These are phyloP conservation scores for Prionace glauca DNA, from an alignment of 2,797 vertebrate species.

Conservation along the genomic window DNA sequence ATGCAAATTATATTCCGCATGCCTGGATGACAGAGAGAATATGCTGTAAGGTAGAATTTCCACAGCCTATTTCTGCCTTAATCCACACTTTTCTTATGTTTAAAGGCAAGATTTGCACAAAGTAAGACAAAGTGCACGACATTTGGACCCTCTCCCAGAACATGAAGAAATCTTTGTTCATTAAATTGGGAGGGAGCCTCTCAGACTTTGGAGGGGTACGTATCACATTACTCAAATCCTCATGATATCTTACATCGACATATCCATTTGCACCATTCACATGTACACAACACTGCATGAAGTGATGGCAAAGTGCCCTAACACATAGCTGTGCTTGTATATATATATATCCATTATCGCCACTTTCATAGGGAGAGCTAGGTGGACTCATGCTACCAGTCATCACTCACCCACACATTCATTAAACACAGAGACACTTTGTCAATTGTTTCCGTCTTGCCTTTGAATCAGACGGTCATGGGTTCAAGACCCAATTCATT, in stretches of 20 bases:
- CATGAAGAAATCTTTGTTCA: constrained; percentile 27
- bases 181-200: constrained; percentile 20
- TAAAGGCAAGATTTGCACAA: constrained; percentile 23
- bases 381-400: neutral
- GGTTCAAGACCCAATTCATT: neutral
- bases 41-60: neutral
- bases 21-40: neutral
- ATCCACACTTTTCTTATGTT: constrained; percentile 26
- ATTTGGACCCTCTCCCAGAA: constrained; percentile 21
- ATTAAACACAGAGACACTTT: neutral
- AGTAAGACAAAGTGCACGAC: neutral
- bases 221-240: constrained; percentile 6
- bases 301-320: neutral
- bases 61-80: neutral
- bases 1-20: neutral
- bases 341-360: neutral
- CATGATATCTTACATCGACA: constrained; percentile 21
- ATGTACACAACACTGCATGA: neutral
- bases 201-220: constrained; percentile 19
- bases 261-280: neutral
- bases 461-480: neutral
- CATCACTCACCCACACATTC: neutral
- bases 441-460: neutral
- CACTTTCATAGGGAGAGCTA: neutral
- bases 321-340: neutral